Conservation (phyloP, 2,888 invertebrate species). For the Leucophora obtusa region DNA sequence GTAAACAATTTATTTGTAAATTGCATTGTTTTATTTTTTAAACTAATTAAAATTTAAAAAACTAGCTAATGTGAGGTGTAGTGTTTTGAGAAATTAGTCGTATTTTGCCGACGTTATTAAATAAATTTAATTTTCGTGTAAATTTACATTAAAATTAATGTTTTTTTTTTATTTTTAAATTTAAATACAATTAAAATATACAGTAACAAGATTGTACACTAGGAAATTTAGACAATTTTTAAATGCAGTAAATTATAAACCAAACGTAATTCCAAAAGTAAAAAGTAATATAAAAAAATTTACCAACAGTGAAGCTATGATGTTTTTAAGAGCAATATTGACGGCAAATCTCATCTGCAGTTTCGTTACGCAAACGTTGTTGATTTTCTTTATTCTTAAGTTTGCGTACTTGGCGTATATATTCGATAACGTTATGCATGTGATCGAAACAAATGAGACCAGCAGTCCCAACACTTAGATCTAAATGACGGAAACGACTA, state of each 20-base stretch:
- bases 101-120: no score
- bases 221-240: no score
- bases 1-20: no score
- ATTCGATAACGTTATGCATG: conserved; percentile 69
- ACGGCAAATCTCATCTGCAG: conserved; percentile 69
- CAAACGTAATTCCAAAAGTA: background rate
- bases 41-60: no score
- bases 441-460: conserved; percentile 72
- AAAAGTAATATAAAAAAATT: background rate
- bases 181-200: no score
- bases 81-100: no score
- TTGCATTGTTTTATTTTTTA: no score
- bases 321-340: conserved; percentile 66
- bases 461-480: conserved; percentile 75
- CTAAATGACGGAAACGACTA: conserved; percentile 75
- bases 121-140: no score
- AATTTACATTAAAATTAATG: no score
- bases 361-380: conserved; percentile 6
- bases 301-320: background rate
- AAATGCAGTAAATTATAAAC: background rate
- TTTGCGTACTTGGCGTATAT: conserved; percentile 71
- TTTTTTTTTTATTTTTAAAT: no score
- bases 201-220: no score
- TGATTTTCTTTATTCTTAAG: conserved; percentile 62
- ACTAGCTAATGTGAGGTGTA: no score